Conservation (phyloP, 2,113 vertebrate species). For the Triplophysa tibetana region DNA sequence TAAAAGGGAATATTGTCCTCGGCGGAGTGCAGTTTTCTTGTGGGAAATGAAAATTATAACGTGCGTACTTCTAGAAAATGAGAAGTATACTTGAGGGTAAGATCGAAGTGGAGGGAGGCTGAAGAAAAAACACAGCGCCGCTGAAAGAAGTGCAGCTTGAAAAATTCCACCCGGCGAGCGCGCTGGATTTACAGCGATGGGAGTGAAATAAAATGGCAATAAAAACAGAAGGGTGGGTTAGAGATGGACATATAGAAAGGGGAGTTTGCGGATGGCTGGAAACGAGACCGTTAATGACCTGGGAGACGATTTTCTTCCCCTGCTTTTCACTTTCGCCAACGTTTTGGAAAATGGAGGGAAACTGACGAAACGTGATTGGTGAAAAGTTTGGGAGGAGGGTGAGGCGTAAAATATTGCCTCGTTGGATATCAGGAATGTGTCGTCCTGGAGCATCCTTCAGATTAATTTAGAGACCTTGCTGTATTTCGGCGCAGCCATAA, state of each 20-base stretch:
- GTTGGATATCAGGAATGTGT: conserved; percentile 64
- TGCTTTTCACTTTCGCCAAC: conserved; percentile 63
- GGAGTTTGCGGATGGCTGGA: conserved; percentile 57
- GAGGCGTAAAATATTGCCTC: conserved; percentile 46
- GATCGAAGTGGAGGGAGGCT: conserved; percentile 1
- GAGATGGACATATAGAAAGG: conserved; percentile 28
- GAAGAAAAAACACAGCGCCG: conserved; percentile 39
- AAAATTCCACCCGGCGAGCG: conserved; percentile 52
- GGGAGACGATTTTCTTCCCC: conserved; percentile 68
- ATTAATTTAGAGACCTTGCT: not conserved
- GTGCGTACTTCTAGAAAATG: conserved; percentile 57
- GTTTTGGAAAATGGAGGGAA: conserved; percentile 65
- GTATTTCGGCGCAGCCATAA: not conserved
- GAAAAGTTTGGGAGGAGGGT: conserved; percentile 18
- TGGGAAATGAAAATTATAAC: conserved; percentile 67
- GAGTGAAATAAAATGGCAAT: conserved; percentile 61
- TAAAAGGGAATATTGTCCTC: conserved; percentile 42
- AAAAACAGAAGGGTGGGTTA: conserved; percentile 55
- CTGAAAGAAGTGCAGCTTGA: conserved; percentile 44
- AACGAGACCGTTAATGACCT: conserved; percentile 68
- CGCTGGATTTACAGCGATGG: conserved; percentile 58
- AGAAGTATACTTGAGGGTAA: conserved; percentile 41
- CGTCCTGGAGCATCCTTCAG: conserved; percentile 47
- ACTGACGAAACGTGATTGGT: conserved; percentile 37
- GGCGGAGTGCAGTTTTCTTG: conserved; percentile 59